These are phyloP conservation scores for Odocoileus hemionus DNA, from an alignment of 2,113 vertebrate species.

Conservation along the genomic window DNA sequence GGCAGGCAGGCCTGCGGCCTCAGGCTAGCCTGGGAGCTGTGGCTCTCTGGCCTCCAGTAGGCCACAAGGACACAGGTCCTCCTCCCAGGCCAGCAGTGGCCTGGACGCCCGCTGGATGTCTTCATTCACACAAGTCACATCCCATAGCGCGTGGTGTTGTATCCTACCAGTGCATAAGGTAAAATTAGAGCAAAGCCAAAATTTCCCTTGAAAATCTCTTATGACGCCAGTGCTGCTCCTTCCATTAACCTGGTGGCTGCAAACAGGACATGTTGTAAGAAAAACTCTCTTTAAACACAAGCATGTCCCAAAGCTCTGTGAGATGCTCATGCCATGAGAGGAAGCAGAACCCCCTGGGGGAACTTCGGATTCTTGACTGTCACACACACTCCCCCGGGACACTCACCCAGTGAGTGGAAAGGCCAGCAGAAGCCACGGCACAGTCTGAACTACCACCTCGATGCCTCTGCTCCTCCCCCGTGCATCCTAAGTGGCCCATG, in stretches of 20 bases:
- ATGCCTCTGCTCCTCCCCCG: background rate
- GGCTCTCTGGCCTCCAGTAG: background rate
- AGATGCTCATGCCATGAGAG: background rate
- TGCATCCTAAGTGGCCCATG: too few relatives aligned
- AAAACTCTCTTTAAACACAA: background rate
- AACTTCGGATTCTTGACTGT: background rate
- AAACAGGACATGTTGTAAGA: rapidly evolving
- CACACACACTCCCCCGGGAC: rapidly evolving
- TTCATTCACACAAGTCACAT: background rate
- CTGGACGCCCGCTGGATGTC: background rate
- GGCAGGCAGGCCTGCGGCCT: too few relatives aligned
- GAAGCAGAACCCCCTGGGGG: background rate
- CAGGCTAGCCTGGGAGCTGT: rapidly evolving
- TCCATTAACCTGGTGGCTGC: background rate
- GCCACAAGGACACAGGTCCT: background rate
- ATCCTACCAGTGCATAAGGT: too few relatives aligned
- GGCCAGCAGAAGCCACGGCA: background rate
- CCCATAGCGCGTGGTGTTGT: rapidly evolving
- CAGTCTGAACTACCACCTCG: rapidly evolving
- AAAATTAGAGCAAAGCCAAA: background rate
- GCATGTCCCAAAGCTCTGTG: background rate
- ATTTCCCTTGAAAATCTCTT: background rate
- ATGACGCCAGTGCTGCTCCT: background rate
- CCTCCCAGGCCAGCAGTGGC: rapidly evolving
- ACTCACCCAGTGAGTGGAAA: too few relatives aligned